phyloP scores from a whole-genome alignment of 2,888 invertebrate species.

The Nycteola revayana region DNA sequence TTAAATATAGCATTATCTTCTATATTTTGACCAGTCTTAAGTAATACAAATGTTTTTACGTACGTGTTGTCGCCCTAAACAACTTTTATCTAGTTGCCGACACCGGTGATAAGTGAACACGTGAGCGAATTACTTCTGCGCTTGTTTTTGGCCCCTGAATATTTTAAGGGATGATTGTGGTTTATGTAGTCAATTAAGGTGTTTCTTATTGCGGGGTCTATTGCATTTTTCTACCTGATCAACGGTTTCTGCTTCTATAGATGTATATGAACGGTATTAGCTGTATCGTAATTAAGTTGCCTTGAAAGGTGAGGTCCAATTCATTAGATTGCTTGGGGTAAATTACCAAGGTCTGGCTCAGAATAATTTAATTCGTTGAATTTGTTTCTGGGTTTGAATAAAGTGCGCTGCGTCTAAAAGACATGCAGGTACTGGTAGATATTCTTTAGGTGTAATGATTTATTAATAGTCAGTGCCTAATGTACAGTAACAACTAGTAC shows the following conservation, averaged over 20 bases:
- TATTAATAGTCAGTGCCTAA: too few species aligned
- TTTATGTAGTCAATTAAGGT: conserved; percentile 46
- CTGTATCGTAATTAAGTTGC: conserved; percentile 36
- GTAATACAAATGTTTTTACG: conserved; percentile 42
- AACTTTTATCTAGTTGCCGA: conserved; percentile 49
- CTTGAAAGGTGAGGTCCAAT: conserved; percentile 41
- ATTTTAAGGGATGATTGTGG: conserved; percentile 38
- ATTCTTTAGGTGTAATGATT: too few species aligned
- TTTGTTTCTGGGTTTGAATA: too few species aligned
- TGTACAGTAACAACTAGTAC: too few species aligned
- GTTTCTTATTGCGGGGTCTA: conserved; percentile 24
- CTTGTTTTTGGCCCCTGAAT: conserved; percentile 35
- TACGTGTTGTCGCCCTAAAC: conserved; percentile 43
- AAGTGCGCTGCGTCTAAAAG: too few species aligned
- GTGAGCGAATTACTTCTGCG: conserved; percentile 41
- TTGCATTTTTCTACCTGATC: conserved; percentile 25
- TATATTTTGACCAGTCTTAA: too few species aligned
- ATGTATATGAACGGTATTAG: conserved; percentile 32
- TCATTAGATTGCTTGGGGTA: conserved; percentile 42
- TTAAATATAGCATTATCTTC: too few species aligned
- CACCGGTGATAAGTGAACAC: conserved; percentile 52
- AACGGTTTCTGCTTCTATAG: conserved; percentile 20
- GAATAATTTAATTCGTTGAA: conserved; percentile 42
- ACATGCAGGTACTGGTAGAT: too few species aligned
- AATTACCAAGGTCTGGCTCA: conserved; percentile 40